Evolutionary conservation across 2,888 invertebrate genomes (phyloP).

Genomic region (Platycnemis pennipes): DNA sequence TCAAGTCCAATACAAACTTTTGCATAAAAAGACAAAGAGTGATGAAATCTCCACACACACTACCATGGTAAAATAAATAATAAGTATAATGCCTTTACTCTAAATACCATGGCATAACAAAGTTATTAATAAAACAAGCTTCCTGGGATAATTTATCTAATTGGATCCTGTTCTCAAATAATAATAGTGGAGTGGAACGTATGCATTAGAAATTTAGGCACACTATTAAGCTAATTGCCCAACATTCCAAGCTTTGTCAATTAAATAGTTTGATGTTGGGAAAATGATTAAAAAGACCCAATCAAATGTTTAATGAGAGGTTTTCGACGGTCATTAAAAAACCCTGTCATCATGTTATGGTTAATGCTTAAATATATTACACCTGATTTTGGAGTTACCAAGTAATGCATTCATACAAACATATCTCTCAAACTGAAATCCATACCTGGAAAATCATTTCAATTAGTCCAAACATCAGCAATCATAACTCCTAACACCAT

Average conservation of each 20-base stretch:
- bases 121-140: constrained; percentile 38
- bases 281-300: not conserved
- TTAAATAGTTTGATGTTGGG: not conserved
- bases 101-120: constrained; percentile 32
- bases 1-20: not conserved
- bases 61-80: constrained; percentile 24
- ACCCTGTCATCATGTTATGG: not conserved
- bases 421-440: not conserved
- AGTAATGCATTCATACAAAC: not conserved
- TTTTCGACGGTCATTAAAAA: not conserved
- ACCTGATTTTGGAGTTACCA: not conserved
- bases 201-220: not conserved
- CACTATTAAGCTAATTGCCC: not conserved
- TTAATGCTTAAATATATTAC: constrained; percentile 7
- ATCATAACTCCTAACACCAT: not conserved
- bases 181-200: not conserved
- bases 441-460: not conserved
- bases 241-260: not conserved
- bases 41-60: not conserved
- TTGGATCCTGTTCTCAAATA: not conserved
- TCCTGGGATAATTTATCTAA: not conserved
- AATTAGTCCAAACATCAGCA: not conserved
- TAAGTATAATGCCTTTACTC: constrained; percentile 1
- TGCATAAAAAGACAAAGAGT: not conserved
- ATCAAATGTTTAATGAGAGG: not conserved